Evolutionary conservation across 1,140 invertebrate species (phyloP), one percentile per base, ranked within the genome.

Genomic region (Drosophila nikananu): DNA sequence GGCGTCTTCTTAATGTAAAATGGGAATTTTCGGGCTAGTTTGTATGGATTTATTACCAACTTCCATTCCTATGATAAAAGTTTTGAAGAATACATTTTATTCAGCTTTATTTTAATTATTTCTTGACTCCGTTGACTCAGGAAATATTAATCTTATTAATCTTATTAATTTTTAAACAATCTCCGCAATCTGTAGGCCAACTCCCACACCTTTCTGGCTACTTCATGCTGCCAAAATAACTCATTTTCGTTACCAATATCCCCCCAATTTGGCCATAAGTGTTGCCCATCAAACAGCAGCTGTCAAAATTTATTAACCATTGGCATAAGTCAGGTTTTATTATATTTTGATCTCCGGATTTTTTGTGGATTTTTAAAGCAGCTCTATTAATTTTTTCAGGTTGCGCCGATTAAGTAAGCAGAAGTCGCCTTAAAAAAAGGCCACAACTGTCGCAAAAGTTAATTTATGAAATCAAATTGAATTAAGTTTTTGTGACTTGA

Each of bases 321-420:
- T 61, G 30, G 58, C 54, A 79, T 79, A 78, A 63, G 52, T 78
- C 75, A 64, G 41, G 41, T 68, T 77, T 70, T 61, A 57, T 57
- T 25, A 25, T 39, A 68, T 63, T 30, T n/a, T 42, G 42, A 78
- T 77, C 75, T 17, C 21, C 35, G 12, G 12, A n/a, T 55, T 39
- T 55, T 27, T 32, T 52, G 15, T 42, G 58, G 9, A 78, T 55
- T 64, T 79, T 61, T 44, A 79, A 73, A 73, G 59, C 76, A 78
- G 65, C 55, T 84, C 84, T 90, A 90, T 89, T 89, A 89, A 84
- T 89, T 84, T 84, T 84, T 84, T 59, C 70, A 61, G 80, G 66
- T 62, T 82, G 61, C 75, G 58, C 75, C 83, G 73, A 83, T 77
- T 83, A 71, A 70, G 77, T 51, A 42, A 44, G 58, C 51, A 60